A percentile compares a stretch with the other conserved stretches of the same genome.
phyloP scores from a whole-genome alignment of 2,888 invertebrate species.

The Myopa tessellatipennis region DNA sequence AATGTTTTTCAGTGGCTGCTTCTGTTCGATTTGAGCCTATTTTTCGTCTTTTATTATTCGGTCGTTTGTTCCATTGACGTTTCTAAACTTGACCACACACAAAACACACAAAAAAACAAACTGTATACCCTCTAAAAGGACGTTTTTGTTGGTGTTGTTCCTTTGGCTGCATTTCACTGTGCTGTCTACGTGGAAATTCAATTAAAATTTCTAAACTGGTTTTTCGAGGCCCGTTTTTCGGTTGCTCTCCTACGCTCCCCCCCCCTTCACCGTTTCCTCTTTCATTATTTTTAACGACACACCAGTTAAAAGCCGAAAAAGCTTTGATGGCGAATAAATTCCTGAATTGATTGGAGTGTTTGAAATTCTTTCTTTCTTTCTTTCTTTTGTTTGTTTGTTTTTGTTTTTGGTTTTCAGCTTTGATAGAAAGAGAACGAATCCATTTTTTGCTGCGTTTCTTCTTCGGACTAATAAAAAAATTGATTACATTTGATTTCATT shows the following conservation, averaged over 20 bases:
- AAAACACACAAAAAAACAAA: background rate
- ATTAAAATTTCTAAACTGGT: conserved; percentile 22
- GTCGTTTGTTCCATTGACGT: background rate
- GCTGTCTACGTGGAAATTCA: background rate
- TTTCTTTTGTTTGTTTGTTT: too few species aligned
- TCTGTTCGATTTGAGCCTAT: background rate
- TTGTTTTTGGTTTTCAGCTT: background rate
- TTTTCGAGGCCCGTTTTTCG: background rate
- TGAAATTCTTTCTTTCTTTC: background rate
- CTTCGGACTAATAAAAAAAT: background rate
- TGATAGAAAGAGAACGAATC: too few species aligned
- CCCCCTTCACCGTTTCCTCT: background rate
- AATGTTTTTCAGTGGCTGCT: too few species aligned
- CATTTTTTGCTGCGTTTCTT: too few species aligned
- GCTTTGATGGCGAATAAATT: conserved; percentile 16
- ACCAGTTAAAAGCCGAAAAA: conserved; percentile 6
- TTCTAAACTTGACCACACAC: background rate
- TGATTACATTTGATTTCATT: conserved; percentile 14
- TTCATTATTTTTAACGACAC: background rate
- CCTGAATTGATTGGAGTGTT: conserved; percentile 23
- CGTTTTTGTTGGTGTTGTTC: background rate
- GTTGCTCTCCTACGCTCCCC: background rate
- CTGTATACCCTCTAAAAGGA: background rate
- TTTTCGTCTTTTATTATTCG: background rate
- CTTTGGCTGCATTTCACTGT: background rate